These are phyloP conservation scores for Drosophila parthenogenetica DNA, from an alignment of 2,888 invertebrate species.

Conservation along the genomic window DNA sequence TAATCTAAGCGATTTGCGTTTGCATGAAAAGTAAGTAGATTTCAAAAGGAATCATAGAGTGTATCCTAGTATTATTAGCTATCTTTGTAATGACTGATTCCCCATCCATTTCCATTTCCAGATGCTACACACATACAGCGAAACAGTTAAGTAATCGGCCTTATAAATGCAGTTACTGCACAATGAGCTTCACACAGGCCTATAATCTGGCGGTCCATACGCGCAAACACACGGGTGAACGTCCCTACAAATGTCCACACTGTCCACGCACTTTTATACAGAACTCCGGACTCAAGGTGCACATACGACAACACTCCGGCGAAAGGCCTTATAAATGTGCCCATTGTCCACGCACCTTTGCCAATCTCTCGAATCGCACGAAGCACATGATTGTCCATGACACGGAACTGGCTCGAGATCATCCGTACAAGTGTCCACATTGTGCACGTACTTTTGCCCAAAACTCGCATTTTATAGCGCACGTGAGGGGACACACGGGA, in stretches of 20 bases:
- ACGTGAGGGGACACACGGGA: constrained; percentile 18
- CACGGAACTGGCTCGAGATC: not conserved
- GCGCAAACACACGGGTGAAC: constrained; percentile 5
- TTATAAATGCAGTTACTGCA: constrained; percentile 14
- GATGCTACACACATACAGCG: constrained; percentile 8
- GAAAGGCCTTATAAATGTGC: constrained; percentile 14
- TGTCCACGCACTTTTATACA: not conserved
- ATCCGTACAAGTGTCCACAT: constrained; percentile 11
- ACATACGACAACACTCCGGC: constrained; percentile 16
- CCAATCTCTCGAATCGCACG: not conserved
- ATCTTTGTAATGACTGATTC: no score
- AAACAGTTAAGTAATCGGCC: not conserved
- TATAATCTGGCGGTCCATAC: constrained; percentile 14
- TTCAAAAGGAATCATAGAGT: no score
- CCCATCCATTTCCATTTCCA: not conserved
- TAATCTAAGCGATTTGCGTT: not conserved
- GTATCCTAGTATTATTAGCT: not conserved
- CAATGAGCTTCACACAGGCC: not conserved
- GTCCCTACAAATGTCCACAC: constrained; percentile 4
- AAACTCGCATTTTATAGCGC: constrained; percentile 11
- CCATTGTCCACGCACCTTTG: constrained; percentile 22
- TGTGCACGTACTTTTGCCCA: constrained; percentile 13
- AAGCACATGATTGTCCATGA: constrained; percentile 13
- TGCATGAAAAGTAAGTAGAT: constrained; percentile 22
- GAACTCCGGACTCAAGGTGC: constrained; percentile 1